phyloP scores from a whole-genome alignment of 2,797 vertebrate species.

The Sternarchorhynchus goeldii region DNA sequence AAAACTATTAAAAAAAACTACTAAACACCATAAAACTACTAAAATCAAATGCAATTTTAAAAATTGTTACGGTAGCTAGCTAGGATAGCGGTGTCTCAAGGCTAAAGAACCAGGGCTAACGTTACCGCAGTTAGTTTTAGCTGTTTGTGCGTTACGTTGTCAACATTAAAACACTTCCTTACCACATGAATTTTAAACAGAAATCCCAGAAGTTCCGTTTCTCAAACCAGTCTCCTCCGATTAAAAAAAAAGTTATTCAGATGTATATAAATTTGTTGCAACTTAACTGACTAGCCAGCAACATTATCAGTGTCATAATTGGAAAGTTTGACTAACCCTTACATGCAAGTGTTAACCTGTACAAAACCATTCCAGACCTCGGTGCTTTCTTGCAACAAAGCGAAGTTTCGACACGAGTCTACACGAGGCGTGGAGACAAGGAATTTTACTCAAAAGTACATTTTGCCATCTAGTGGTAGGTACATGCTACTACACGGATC shows the following conservation, averaged over 20 bases:
- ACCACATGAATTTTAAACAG: background rate
- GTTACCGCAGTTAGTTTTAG: background rate
- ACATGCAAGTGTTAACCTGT: background rate
- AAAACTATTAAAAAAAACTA: background rate
- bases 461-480: conserved; percentile 36
- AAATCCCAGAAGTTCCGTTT: background rate
- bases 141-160: background rate
- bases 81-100: background rate
- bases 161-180: background rate
- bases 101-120: background rate
- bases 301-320: conserved; percentile 16
- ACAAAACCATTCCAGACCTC: conserved; percentile 24
- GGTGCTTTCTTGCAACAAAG: background rate
- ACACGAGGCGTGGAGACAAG: conserved; percentile 17
- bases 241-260: background rate
- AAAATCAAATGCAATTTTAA: background rate
- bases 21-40: background rate
- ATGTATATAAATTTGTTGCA: background rate
- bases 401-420: background rate
- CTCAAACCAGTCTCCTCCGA: background rate
- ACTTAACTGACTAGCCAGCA: background rate
- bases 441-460: conserved; percentile 2
- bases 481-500: background rate
- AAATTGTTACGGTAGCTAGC: no score
- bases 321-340: conserved; percentile 3